These are phyloP conservation scores for Girardinus metallicus DNA, from an alignment of 2,797 vertebrate genomes.

Conservation along the genomic window DNA sequence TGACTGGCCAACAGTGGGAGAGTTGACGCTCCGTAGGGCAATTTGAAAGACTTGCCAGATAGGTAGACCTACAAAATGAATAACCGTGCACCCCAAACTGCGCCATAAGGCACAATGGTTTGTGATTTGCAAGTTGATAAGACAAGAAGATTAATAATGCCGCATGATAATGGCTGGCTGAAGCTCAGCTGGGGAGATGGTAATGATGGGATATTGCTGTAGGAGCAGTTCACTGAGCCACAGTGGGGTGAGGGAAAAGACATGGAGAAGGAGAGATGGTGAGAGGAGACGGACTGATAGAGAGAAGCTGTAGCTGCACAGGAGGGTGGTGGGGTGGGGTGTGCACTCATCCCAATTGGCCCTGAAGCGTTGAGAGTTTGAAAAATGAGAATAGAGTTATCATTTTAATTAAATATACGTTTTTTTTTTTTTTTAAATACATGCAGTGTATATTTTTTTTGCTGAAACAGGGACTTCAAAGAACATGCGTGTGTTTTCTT, in stretches of 20 bases:
- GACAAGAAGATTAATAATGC: slow-evolving; percentile 99
- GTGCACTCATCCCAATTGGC: slow-evolving; percentile 99
- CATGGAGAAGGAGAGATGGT: slow-evolving; percentile 52
- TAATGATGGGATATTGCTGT: slow-evolving; percentile 99
- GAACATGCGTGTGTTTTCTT: slow-evolving; percentile 79
- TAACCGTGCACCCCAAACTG: slow-evolving; percentile 98
- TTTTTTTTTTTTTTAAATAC: slow-evolving; percentile 86
- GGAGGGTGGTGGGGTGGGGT: slow-evolving; percentile 80
- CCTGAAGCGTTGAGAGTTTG: slow-evolving; percentile 99
- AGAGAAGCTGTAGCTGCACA: slow-evolving; percentile 70
- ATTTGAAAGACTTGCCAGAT: slow-evolving; percentile 98
- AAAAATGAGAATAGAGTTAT: slow-evolving; percentile 99
- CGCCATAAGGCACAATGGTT: slow-evolving; percentile 99
- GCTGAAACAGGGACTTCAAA: slow-evolving; percentile 99
- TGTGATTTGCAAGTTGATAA: slow-evolving; percentile 99
- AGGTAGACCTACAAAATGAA: slow-evolving; percentile 99
- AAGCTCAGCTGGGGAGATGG: slow-evolving; percentile 99
- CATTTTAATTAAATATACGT: slow-evolving; percentile 99
- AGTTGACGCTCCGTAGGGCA: slow-evolving; percentile 96
- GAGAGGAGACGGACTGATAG: slow-evolving; percentile 64
- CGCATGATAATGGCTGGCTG: slow-evolving; percentile 98
- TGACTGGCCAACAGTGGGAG: slow-evolving; percentile 90
- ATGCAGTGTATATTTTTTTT: slow-evolving; percentile 81
- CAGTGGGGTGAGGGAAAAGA: slow-evolving; percentile 87
- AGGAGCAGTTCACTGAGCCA: slow-evolving; percentile 93